Base-by-base conservation (phyloP, 2,797 vertebrate genomes). In the Myotis daubentonii region DNA sequence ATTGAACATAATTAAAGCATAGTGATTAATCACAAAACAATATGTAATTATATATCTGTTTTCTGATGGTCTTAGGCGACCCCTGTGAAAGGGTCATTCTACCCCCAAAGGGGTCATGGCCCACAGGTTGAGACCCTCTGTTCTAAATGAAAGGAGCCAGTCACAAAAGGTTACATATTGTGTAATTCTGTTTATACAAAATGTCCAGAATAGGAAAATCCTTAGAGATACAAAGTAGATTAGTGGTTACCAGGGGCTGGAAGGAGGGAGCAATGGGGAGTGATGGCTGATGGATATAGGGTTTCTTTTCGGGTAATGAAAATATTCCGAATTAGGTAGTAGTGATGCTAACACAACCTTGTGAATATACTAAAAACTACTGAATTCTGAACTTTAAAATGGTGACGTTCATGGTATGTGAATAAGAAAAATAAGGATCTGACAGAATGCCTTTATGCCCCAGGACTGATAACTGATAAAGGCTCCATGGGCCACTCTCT, bases 231-330 rank as follows among this genome's bases (percentile, higher is more conserved):
- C 47, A 74, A 17, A 8, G 13, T 25, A 33, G 53, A 68, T 66
- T 41, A 72, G 47, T 22, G 36, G 44, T 57, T 62, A 5, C 65
- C 57, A 49, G 70, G 36, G 76, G 8, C 1, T 51, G 41, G 33
- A 19, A 82, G 44, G n/a, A 83, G 51, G 57, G 71, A 71, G 53
- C 28, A 78, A 16, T 23, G 62, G 33, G 12, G 28, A 60, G n/a
- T 68, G 70, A 79, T 6, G 22, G 33, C 65, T 41, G 20, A 53
- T 11, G 36, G 44, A 25, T 44, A 16, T 33, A 15, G 70, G 38
- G 15, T 74, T 82, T 91, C 94, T 91, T 79, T n/a, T 55, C 28
- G 36, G 49, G 19, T 82, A 57, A 91, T 49, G 19, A 93, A 89
- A 85, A 87, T 49, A 85, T 72, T 84, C 25, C 80, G 28, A 80